Conservation (phyloP, 1,140 invertebrate genomes). For the Bathynomus jamesi region DNA sequence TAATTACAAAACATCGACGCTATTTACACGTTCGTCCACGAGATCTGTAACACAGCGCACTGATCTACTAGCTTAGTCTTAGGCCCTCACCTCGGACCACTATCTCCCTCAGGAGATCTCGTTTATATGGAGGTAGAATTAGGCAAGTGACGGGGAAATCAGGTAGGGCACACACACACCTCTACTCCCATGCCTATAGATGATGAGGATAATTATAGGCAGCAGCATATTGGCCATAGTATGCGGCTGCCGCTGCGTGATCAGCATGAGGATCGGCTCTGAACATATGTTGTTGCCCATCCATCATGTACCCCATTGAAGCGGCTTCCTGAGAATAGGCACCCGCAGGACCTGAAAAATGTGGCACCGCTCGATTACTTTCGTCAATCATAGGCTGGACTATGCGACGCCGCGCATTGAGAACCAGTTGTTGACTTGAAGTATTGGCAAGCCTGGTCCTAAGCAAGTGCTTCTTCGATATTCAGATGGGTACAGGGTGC, state of each 20-base stretch:
- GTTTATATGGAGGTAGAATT: background rate
- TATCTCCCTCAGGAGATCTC: background rate
- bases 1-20: background rate
- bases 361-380: no score
- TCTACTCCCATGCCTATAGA: conserved; percentile 31
- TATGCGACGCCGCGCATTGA: no score
- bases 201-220: conserved; percentile 36
- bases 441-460: no score
- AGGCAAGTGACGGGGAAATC: background rate
- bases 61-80: background rate
- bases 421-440: no score
- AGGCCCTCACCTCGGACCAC: background rate
- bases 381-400: no score
- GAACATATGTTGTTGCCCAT: conserved; percentile 41
- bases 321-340: conserved; percentile 49
- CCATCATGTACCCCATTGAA: conserved; percentile 49
- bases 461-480: no score
- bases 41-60: background rate
- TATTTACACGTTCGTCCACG: background rate
- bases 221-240: conserved; percentile 41
- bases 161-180: background rate
- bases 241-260: conserved; percentile 46
- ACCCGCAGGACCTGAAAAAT: conserved; percentile 42
- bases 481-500: no score
- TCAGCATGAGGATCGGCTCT: conserved; percentile 34